A percentile compares a stretch with the other conserved stretches of the same genome.
Conservation (phyloP, 2,797 vertebrate genomes). For the Dermochelys coriacea region DNA sequence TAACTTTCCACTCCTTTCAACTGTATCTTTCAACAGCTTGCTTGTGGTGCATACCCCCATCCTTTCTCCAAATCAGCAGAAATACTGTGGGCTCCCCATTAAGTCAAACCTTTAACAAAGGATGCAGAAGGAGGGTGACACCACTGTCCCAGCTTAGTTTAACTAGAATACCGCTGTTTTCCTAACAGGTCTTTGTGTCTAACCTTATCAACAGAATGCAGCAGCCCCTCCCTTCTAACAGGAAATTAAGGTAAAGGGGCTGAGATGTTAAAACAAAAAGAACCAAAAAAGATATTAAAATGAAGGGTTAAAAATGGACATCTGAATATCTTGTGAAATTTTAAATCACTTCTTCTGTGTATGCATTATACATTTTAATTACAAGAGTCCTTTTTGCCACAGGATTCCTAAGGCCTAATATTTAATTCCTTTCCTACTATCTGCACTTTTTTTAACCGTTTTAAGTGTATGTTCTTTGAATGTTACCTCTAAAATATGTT, state of each 20-base stretch:
- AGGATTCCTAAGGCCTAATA: not conserved
- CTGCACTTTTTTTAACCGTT: not conserved
- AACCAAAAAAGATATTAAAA: not conserved
- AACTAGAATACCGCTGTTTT: not conserved
- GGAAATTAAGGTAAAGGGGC: not conserved
- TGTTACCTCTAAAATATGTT: not conserved
- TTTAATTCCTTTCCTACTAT: not conserved
- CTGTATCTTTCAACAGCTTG: not conserved
- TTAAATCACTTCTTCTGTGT: not conserved
- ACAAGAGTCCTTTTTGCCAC: not conserved
- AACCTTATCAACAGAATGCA: not conserved
- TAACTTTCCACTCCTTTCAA: not conserved
- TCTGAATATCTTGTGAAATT: not conserved
- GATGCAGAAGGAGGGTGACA: not conserved
- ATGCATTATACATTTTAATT: not conserved
- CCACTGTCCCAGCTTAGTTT: not conserved
- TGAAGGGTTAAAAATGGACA: not conserved
- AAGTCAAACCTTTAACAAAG: not conserved
- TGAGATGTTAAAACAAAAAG: not conserved
- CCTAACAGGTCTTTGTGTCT: accelerated
- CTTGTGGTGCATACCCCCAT: not conserved
- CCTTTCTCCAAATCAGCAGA: not conserved
- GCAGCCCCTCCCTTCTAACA: not conserved
- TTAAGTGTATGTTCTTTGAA: not conserved
- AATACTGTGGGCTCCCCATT: not conserved